Evolutionary conservation across 2,113 vertebrate genomes (phyloP).

Genomic region (Tragelaphus buxtoni): DNA sequence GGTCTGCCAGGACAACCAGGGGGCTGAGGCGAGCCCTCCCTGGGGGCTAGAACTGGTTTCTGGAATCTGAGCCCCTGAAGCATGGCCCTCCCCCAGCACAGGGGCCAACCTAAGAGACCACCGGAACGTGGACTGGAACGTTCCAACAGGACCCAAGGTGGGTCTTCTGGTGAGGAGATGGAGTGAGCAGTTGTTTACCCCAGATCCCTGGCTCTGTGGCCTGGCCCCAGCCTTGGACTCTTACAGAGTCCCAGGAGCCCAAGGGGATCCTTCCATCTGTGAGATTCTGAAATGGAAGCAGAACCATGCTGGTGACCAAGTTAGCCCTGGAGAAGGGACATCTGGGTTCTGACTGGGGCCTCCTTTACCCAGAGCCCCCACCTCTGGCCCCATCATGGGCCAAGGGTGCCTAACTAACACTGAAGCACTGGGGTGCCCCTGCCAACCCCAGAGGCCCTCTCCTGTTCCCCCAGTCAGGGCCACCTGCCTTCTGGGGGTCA

Average conservation of each 20-base stretch:
- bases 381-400: fast-evolving
- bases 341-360: background rate
- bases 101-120: background rate
- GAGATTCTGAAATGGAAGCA: background rate
- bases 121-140: background rate
- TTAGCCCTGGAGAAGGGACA: background rate
- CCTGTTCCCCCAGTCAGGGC: background rate
- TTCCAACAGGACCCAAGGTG: background rate
- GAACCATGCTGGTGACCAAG: fast-evolving
- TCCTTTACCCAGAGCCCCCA: too few species aligned
- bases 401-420: background rate
- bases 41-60: background rate
- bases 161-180: background rate
- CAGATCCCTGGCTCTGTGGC: background rate
- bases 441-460: too few species aligned
- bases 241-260: background rate
- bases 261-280: fast-evolving
- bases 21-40: background rate
- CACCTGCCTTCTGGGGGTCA: background rate
- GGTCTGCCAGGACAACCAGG: too few species aligned
- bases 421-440: background rate
- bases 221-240: background rate
- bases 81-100: background rate
- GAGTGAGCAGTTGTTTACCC: background rate
- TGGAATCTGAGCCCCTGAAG: background rate